Evolutionary conservation across 2,888 invertebrate species (phyloP).

Genomic region (Rutpela maculata): DNA sequence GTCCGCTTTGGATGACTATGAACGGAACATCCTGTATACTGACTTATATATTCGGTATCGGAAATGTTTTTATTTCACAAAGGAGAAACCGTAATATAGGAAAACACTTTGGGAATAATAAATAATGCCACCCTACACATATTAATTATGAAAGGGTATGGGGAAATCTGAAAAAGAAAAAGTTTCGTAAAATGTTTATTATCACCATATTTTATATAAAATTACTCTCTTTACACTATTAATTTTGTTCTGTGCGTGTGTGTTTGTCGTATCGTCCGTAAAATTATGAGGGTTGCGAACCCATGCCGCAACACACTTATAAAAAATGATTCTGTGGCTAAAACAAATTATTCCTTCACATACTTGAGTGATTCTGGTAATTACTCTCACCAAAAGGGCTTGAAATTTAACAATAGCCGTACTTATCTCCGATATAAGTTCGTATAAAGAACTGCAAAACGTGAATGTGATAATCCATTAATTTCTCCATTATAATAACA

Average conservation of each 20-base stretch:
- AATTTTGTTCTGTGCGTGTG: constrained; percentile 57
- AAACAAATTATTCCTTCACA: constrained; percentile 34
- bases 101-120: not conserved
- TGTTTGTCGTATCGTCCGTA: constrained; percentile 46
- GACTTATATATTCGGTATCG: too few relatives aligned
- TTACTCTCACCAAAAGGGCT: constrained; percentile 12
- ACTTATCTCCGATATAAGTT: constrained; percentile 22
- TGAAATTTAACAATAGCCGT: constrained; percentile 28
- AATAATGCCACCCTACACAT: constrained; percentile 24
- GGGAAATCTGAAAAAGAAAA: constrained; percentile 35
- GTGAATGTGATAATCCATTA: constrained; percentile 46
- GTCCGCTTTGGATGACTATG: too few relatives aligned
- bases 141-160: constrained; percentile 38
- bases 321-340: constrained; percentile 34
- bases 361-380: constrained; percentile 34
- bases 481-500: constrained; percentile 31
- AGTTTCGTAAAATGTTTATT: constrained; percentile 39
- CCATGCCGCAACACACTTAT: constrained; percentile 28
- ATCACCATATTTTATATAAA: constrained; percentile 53
- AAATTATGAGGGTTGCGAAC: constrained; percentile 40
- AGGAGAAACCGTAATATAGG: too few relatives aligned
- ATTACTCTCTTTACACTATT: constrained; percentile 55
- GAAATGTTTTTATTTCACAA: too few relatives aligned
- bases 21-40: too few relatives aligned
- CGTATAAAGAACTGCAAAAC: constrained; percentile 2